These are phyloP conservation scores for Diaperis boleti DNA, from an alignment of 2,888 invertebrate genomes.

Conservation along the genomic window DNA sequence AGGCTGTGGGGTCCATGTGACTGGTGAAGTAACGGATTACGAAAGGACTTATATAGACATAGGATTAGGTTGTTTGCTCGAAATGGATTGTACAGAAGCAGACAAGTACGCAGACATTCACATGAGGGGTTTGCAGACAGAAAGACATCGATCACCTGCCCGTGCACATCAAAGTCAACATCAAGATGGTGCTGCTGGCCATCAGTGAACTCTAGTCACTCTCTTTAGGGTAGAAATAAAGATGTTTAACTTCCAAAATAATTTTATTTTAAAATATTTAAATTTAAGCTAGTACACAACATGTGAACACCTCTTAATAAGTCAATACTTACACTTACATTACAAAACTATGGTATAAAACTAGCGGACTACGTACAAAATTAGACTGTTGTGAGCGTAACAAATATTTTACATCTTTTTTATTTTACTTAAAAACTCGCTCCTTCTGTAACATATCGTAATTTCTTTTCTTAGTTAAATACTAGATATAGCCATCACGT, in stretches of 20 bases:
- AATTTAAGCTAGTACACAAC: slow-evolving; percentile 61
- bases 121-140: slow-evolving; percentile 57
- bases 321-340: slow-evolving; percentile 61
- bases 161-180: slow-evolving; percentile 63
- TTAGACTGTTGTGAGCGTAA: slow-evolving; percentile 64
- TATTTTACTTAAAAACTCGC: slow-evolving; percentile 54
- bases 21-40: slow-evolving; percentile 58
- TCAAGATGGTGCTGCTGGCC: slow-evolving; percentile 63
- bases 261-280: slow-evolving; percentile 61
- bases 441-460: slow-evolving; percentile 53
- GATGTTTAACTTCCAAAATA: slow-evolving; percentile 48
- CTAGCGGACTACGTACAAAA: slow-evolving; percentile 72
- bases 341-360: slow-evolving; percentile 73
- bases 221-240: slow-evolving; percentile 10
- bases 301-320: slow-evolving; percentile 60
- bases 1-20: slow-evolving; percentile 55
- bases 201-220: slow-evolving; percentile 59
- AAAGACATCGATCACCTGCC: slow-evolving; percentile 63
- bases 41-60: slow-evolving; percentile 58
- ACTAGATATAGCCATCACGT: slow-evolving; percentile 43
- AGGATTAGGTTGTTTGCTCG: slow-evolving; percentile 61
- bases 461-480: slow-evolving; percentile 46
- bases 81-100: slow-evolving; percentile 64
- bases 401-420: slow-evolving; percentile 58
- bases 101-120: slow-evolving; percentile 62